phyloP scores from a whole-genome alignment of 2,113 vertebrate species.

The Campylomormyrus numenius region DNA sequence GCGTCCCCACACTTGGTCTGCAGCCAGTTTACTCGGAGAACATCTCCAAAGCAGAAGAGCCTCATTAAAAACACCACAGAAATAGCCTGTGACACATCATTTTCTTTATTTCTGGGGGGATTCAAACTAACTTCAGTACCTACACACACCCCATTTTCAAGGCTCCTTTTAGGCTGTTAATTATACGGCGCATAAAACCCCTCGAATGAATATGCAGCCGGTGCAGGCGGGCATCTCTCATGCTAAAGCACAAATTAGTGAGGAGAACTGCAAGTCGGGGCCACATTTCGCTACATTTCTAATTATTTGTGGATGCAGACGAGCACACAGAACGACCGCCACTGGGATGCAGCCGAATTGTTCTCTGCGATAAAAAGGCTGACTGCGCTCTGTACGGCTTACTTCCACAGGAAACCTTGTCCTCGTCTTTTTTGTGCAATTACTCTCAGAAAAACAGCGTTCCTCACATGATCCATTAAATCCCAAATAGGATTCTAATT shows the following conservation, averaged over 20 bases:
- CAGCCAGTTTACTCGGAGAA: not conserved
- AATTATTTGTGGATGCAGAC: conserved; percentile 47
- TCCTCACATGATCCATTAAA: conserved; percentile 72
- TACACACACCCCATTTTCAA: conserved; percentile 17
- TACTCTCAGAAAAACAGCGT: conserved; percentile 58
- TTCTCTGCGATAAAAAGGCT: conserved; percentile 20
- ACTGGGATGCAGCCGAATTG: conserved; percentile 16
- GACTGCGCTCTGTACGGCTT: conserved; percentile 21
- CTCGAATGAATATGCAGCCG: conserved; percentile 37
- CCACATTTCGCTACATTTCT: conserved; percentile 44
- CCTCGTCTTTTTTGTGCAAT: conserved; percentile 54
- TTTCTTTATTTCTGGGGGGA: not conserved
- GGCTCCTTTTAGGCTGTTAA: conserved; percentile 19
- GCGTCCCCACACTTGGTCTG: too few relatives aligned
- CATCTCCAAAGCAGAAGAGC: not conserved
- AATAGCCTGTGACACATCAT: conserved; percentile 12
- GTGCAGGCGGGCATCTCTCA: conserved; percentile 29
- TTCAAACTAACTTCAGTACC: conserved; percentile 2
- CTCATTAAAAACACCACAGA: conserved; percentile 9
- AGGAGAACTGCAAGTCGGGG: conserved; percentile 45
- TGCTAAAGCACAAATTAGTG: conserved; percentile 36
- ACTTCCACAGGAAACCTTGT: conserved; percentile 38
- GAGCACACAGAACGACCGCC: conserved; percentile 37
- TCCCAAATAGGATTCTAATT: conserved; percentile 92
- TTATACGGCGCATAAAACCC: conserved; percentile 30